Percentiles rank a stretch among this genome's conserved stretches.
phyloP scores from a whole-genome alignment of 2,113 vertebrate species.

The Ahaetulla prasina region DNA sequence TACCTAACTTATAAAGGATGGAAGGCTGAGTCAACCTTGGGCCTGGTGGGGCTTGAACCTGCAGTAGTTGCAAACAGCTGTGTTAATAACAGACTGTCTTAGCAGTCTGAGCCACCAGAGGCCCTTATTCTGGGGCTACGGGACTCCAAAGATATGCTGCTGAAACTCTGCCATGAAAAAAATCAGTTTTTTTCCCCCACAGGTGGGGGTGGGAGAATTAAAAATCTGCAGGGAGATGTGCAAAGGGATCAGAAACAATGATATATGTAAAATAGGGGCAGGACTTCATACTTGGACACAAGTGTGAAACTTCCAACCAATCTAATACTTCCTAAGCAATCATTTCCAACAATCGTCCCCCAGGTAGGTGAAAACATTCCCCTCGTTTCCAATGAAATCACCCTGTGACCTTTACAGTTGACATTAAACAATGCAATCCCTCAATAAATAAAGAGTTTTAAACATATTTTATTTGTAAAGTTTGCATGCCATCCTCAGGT shows the following conservation, averaged over 20 bases:
- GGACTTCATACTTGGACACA: background rate
- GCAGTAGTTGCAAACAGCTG: no score
- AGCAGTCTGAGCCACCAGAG: no score
- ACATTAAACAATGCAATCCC: background rate
- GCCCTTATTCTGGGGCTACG: background rate
- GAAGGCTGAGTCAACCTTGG: no score
- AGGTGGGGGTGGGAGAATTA: background rate
- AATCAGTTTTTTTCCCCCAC: background rate
- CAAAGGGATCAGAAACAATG: background rate
- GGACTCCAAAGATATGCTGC: background rate
- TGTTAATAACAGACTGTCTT: no score
- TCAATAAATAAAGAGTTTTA: background rate
- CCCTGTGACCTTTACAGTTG: background rate
- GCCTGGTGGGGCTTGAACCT: no score
- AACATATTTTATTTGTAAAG: background rate
- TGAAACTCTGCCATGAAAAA: background rate
- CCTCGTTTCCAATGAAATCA: background rate
- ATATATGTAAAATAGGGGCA: background rate
- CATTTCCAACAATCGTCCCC: background rate
- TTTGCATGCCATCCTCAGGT: background rate
- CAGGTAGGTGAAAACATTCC: background rate
- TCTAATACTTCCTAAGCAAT: background rate
- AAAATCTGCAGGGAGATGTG: background rate
- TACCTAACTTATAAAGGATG: no score
- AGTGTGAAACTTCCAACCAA: background rate